Evolutionary conservation across 2,113 vertebrate genomes (phyloP).

Genomic region (Excalfactoria chinensis): DNA sequence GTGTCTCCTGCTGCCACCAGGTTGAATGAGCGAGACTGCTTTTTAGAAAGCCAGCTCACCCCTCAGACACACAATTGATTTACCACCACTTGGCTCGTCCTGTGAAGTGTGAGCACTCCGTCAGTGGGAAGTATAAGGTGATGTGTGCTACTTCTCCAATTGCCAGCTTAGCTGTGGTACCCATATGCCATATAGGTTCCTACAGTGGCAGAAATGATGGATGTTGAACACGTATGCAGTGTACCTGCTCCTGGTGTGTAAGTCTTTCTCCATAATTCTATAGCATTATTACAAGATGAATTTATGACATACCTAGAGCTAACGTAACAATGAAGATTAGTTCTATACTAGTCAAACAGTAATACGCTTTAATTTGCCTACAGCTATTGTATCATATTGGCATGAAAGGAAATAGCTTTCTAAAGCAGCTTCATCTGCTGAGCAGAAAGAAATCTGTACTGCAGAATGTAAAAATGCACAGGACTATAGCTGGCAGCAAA

Average conservation of each 20-base stretch:
- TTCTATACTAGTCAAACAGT: conserved; percentile 55
- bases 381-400: conserved; percentile 62
- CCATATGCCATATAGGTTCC: rapidly evolving
- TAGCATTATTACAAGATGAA: conserved; percentile 69
- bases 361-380: conserved; percentile 69
- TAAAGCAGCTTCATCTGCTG: conserved; percentile 72
- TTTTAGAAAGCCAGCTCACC: background rate
- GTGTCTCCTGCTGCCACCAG: background rate
- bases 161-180: background rate
- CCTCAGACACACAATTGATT: conserved; percentile 14
- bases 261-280: conserved; percentile 16
- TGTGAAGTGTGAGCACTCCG: background rate
- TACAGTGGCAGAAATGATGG: background rate
- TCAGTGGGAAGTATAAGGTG: background rate
- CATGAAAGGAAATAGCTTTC: conserved; percentile 75
- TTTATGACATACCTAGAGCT: conserved; percentile 73
- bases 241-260: background rate
- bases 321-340: conserved; percentile 72
- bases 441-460: conserved; percentile 74
- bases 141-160: background rate
- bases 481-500: conserved; percentile 70
- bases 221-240: background rate
- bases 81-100: background rate
- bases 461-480: conserved; percentile 67
- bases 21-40: background rate